Base-by-base conservation (phyloP, 1,140 invertebrate genomes). In the Drosophila azteca region DNA sequence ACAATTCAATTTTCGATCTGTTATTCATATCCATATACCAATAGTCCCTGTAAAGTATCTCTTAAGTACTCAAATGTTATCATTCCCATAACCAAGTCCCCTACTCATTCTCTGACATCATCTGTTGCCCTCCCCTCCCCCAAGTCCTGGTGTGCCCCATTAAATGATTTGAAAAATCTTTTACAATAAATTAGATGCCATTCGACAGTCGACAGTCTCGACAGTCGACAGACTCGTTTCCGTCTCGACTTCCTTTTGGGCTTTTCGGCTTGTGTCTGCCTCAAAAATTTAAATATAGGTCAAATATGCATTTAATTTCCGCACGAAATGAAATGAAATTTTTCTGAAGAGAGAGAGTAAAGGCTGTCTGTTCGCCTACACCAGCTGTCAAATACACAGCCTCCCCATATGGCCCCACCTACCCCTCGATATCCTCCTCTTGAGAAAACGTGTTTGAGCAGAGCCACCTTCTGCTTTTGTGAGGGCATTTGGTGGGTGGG, bases 261-360 rank as follows among this genome's bases (percentile, higher is more conserved):
- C 64, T 57, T 44, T 11, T 35, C 31, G 35, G 66, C 6, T n/a
- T 29, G 53, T 58, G 50, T 52, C 50, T 20, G 31, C n/a, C 51
- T 31, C 24, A 43, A 53, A 41, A 67, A 84, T 85, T 64, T 85
- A 85, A 85, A 85, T 85, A 85, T 85, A 75, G 81, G 81, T 85
- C 81, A 85, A 81, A 85, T 76, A 81, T 81, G 77, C 81, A 85
- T 85, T 85, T 85, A 87, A 85, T 85, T 85, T 87, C 77, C 82
- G 82, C 82, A 82, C 68, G 82, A 80, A 39, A 76, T 85, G 63
- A 87, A 85, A 87, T 81, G 77, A 81, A 35, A 81, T 85, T 81
- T 84, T 81, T 84, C 77, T 84, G 79, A 29, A 7, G 20, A 9
- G 20, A 9, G 15, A 20, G 48, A 53, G 15, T n/a, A 41, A 53